These are phyloP conservation scores for Aphrocallistes beatrix DNA, from an alignment of 37 sponge, comb jelly and placozoan species.

Conservation along the genomic window DNA sequence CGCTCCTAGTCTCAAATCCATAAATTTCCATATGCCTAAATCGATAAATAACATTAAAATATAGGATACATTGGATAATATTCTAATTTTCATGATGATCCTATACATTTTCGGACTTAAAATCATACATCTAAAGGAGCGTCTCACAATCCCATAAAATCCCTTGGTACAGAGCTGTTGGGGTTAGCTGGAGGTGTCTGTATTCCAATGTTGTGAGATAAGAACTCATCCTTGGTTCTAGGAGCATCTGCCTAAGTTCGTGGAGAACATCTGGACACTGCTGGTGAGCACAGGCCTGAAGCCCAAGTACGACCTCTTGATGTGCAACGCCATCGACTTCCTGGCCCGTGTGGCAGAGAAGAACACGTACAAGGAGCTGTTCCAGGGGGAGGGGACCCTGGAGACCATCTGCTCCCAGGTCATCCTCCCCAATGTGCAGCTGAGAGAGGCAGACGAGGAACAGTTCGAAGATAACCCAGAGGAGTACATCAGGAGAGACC, in stretches of 20 bases:
- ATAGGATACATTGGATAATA: too few species aligned
- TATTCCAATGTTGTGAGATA: too few species aligned
- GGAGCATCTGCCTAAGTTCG: conserved; percentile 69
- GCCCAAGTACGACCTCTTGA: conserved; percentile 76
- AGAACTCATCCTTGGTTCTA: too few species aligned
- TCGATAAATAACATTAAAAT: too few species aligned
- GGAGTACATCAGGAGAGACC: conserved; percentile 86
- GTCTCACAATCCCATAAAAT: too few species aligned
- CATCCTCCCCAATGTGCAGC: conserved; percentile 68
- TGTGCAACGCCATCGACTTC: conserved; percentile 89
- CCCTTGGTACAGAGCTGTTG: too few species aligned
- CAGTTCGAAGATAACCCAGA: conserved; percentile 95
- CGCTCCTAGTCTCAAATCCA: too few species aligned
- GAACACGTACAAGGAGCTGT: conserved; percentile 72
- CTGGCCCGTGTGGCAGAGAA: conserved; percentile 88
- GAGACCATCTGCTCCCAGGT: conserved; percentile 83
- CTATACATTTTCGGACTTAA: too few species aligned
- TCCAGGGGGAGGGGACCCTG: conserved; percentile 58
- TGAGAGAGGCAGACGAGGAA: conserved; percentile 88
- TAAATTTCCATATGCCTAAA: too few species aligned
- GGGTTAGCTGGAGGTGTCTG: too few species aligned
- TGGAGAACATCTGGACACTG: conserved; percentile 76
- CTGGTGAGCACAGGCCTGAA: conserved; percentile 67
- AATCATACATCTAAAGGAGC: too few species aligned
- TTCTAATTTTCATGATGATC: too few species aligned